A percentile compares a stretch with the other conserved stretches of the same genome.
Conservation (phyloP, 2,888 invertebrate genomes). For the Augiades crinisus region DNA sequence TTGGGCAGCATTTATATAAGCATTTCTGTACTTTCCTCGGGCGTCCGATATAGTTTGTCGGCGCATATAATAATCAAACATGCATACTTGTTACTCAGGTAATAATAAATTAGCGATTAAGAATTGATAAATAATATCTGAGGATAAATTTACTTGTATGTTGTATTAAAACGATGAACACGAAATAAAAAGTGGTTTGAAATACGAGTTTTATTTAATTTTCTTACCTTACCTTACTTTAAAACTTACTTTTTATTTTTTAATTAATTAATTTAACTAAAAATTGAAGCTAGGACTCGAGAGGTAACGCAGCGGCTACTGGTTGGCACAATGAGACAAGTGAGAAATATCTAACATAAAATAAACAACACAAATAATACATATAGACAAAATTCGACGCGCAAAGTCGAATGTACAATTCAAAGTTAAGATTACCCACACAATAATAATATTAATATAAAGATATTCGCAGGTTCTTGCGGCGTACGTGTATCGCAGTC, state of each 20-base stretch:
- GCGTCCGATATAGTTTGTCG: constrained; percentile 28
- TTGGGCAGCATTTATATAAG: constrained; percentile 42
- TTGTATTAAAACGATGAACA: constrained; percentile 81
- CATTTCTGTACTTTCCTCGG: constrained; percentile 42
- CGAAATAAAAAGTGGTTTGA: constrained; percentile 82
- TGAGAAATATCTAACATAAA: no score
- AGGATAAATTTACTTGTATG: constrained; percentile 82
- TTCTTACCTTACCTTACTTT: neutral
- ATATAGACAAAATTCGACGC: no score
- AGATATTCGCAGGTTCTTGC: no score
- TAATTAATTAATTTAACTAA: no score
- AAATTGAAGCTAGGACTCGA: no score
- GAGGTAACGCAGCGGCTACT: no score
- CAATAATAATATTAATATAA: no score
- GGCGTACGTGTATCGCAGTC: no score
- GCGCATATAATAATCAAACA: constrained; percentile 43
- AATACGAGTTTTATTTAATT: constrained; percentile 57
- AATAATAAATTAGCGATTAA: constrained; percentile 77
- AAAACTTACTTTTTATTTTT: neutral
- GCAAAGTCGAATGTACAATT: no score
- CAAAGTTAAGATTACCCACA: no score
- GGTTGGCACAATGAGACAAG: no score
- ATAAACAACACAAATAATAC: no score
- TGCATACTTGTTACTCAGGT: constrained; percentile 76
- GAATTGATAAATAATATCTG: constrained; percentile 80